Evolutionary conservation across 2,888 invertebrate genomes (phyloP).

Genomic region (Trichogramma evanescens): DNA sequence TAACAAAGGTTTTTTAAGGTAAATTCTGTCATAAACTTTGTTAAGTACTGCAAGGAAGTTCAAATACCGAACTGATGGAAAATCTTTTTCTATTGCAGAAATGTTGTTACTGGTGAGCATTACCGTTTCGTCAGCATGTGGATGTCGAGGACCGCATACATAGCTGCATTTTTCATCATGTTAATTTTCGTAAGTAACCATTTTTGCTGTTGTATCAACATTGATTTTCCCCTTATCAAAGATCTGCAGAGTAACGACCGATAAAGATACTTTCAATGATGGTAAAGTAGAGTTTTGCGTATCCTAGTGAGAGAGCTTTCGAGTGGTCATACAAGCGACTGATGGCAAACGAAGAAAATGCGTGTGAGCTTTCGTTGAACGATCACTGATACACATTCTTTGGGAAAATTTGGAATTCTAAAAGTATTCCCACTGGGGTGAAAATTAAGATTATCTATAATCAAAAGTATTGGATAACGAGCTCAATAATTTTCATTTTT

Average conservation of each 20-base stretch:
- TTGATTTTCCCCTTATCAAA: neutral
- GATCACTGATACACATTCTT: too few relatives aligned
- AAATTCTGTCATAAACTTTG: constrained; percentile 20
- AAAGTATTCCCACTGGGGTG: too few relatives aligned
- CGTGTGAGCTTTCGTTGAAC: too few relatives aligned
- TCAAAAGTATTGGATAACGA: too few relatives aligned
- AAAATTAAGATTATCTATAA: too few relatives aligned
- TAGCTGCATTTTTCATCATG: constrained; percentile 96
- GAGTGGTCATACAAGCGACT: too few relatives aligned
- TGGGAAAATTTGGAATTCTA: too few relatives aligned
- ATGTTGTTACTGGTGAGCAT: constrained; percentile 96
- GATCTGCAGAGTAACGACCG: neutral
- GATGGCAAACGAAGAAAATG: too few relatives aligned
- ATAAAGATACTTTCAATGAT: too few relatives aligned
- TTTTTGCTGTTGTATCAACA: neutral
- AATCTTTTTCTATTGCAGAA: constrained; percentile 55
- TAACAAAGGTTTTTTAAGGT: constrained; percentile 89
- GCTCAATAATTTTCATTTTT: too few relatives aligned
- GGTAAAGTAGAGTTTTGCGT: too few relatives aligned
- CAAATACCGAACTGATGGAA: neutral
- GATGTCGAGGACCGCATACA: constrained; percentile 90
- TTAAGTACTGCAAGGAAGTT: neutral
- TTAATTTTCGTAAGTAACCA: constrained; percentile 87
- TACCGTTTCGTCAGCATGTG: constrained; percentile 96
- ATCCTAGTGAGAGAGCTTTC: too few relatives aligned